Conservation (phyloP, 2,113 vertebrate species). For the Prietella phreatophila region DNA sequence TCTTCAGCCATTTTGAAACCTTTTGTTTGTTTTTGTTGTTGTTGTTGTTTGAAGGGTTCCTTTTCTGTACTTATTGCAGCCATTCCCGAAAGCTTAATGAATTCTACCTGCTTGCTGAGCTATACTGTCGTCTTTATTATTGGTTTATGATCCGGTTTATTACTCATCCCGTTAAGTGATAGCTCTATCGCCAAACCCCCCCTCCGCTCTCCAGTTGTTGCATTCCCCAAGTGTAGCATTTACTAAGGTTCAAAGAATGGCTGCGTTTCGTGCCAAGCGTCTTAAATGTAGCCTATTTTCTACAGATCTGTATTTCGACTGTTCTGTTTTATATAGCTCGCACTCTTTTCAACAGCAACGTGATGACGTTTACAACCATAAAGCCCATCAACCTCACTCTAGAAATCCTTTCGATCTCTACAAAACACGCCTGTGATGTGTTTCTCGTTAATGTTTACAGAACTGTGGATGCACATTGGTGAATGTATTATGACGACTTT, state of each 20-base stretch:
- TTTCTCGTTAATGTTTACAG: constrained; percentile 26
- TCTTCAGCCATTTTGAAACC: not conserved
- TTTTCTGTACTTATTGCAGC: constrained; percentile 24
- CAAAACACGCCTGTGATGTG: not conserved
- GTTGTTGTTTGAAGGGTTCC: not conserved
- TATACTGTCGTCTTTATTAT: constrained; percentile 10
- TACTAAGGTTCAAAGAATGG: constrained; percentile 34
- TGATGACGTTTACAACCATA: constrained; percentile 22
- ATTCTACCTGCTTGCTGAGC: constrained; percentile 27
- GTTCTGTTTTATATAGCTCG: constrained; percentile 44
- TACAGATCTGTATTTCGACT: constrained; percentile 33
- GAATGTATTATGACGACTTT: constrained; percentile 7
- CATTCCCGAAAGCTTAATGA: constrained; percentile 35
- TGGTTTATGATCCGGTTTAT: constrained; percentile 11
- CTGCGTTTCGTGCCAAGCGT: constrained; percentile 29
- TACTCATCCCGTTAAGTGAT: not conserved
- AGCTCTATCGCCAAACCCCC: not conserved
- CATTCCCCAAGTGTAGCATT: constrained; percentile 24
- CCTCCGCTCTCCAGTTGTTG: not conserved
- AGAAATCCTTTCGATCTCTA: not conserved
- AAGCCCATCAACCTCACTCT: constrained; percentile 4
- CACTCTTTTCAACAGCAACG: constrained; percentile 33
- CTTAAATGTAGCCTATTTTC: constrained; percentile 37
- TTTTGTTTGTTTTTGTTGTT: not conserved
- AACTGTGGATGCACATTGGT: not conserved